phyloP scores from a whole-genome alignment of 2,888 invertebrate genomes.

The Tridacna crocea region DNA sequence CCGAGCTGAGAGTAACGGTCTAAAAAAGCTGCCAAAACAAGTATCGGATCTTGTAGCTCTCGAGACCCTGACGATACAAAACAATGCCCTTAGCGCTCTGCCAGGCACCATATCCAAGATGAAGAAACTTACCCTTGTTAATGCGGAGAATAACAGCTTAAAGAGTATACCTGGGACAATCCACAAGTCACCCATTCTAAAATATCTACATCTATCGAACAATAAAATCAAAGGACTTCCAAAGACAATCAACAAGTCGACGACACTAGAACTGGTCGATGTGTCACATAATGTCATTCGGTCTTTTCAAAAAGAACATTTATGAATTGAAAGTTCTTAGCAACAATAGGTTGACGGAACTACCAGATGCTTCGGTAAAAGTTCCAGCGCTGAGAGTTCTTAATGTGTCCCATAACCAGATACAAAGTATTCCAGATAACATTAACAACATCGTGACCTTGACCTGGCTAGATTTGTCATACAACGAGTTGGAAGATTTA shows the following conservation, averaged over 20 bases:
- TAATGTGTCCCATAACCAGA: slow-evolving; percentile 79
- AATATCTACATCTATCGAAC: slow-evolving; percentile 73
- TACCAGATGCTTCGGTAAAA: slow-evolving; percentile 80
- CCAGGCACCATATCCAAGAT: slow-evolving; percentile 75
- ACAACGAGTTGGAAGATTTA: slow-evolving; percentile 86
- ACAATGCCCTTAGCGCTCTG: slow-evolving; percentile 74
- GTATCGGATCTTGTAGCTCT: slow-evolving; percentile 75
- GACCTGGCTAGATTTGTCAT: slow-evolving; percentile 88
- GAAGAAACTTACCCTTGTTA: slow-evolving; percentile 63
- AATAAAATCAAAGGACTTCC: slow-evolving; percentile 81
- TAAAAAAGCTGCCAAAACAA: slow-evolving; percentile 80
- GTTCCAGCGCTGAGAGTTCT: slow-evolving; percentile 76
- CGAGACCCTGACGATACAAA: slow-evolving; percentile 70
- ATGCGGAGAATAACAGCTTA: slow-evolving; percentile 73
- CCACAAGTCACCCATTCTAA: slow-evolving; percentile 72
- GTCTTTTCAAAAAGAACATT: slow-evolving; percentile 78
- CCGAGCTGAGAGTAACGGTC: slow-evolving; percentile 78
- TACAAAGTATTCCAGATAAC: slow-evolving; percentile 77
- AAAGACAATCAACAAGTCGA: slow-evolving; percentile 78
- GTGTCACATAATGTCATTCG: slow-evolving; percentile 79
- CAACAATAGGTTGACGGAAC: slow-evolving; percentile 76
- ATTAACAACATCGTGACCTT: slow-evolving; percentile 79
- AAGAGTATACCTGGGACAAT: slow-evolving; percentile 75
- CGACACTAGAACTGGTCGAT: slow-evolving; percentile 74
- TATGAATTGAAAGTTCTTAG: slow-evolving; percentile 80